Conservation (phyloP, 2,888 invertebrate genomes). For the Agrochola lota region DNA sequence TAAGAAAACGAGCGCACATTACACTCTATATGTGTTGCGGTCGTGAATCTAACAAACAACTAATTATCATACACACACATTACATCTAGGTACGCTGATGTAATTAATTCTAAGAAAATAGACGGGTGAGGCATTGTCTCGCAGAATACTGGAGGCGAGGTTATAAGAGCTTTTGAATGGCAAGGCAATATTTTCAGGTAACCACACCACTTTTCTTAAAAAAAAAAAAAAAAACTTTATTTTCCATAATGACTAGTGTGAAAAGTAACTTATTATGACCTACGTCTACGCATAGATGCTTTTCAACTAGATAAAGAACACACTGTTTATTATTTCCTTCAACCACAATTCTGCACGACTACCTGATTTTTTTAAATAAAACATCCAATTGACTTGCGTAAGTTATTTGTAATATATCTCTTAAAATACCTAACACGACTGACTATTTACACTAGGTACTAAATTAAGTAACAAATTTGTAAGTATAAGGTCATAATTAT, state of each 20-base stretch:
- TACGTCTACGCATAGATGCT: no score
- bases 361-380: background rate
- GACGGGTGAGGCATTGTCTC: constrained; percentile 60
- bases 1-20: constrained; percentile 62
- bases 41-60: constrained; percentile 66
- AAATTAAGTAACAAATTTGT: no score
- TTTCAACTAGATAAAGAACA: background rate
- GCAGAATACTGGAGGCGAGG: constrained; percentile 27
- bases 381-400: background rate
- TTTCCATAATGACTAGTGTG: background rate
- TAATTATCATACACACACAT: constrained; percentile 74
- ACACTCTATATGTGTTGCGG: constrained; percentile 45
- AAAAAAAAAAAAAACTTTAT: no score
- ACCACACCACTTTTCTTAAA: no score
- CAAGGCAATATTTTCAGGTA: background rate
- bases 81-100: constrained; percentile 69
- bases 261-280: background rate
- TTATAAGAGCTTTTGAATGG: background rate
- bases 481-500: no score
- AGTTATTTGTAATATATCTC: background rate
- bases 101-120: constrained; percentile 82
- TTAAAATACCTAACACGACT: no score
- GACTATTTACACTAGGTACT: no score
- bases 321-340: background rate
- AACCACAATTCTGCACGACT: no score